Base-by-base conservation (phyloP, 2,797 vertebrate genomes). In the Florisuga fusca region DNA sequence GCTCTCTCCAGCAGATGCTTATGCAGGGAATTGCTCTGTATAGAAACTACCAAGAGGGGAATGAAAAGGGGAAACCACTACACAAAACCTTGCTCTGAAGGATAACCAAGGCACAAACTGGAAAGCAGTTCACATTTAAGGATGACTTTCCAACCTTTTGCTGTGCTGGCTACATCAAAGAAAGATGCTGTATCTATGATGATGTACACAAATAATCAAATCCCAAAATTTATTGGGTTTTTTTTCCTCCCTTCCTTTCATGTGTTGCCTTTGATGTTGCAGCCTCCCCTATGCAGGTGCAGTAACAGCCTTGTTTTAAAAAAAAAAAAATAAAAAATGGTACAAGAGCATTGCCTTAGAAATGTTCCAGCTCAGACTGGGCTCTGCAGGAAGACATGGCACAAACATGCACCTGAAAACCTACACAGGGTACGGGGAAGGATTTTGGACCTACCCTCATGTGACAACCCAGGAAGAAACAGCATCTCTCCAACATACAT, bases 191-290 rank as follows among this genome's bases (percentile, higher is more conserved):
- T 38, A 93, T 84, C 89, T 85, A 13, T 3, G 71, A 76, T 58
- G 89, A 95, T 84, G 90, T 96, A 91, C 85, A 91, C 78, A 89
- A 95, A 95, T 90, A 94, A 87, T 77, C 81, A 90, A 95, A 94
- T 85, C 27, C 50, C 36, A 63, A 50, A 50, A 67, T 89, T 89
- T 94, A 61, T 77, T 75, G 57, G 33, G 12, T 5, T 1, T 6
- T 73, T 50, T 45, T 7, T 7, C n/a, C 62, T 15, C 45, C 92
- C 45, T 89, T 19, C 53, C 93, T 92, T 94, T 94, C 58, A 89
- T 77, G 59, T 89, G 41, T 4, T 93, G 83, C 85, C 95, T 97
- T 96, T 96, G 94, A 97, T 95, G 94, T 94, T 17, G 4, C 84
- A 92, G 58, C 31, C 46, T 85, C 76, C 76, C 50, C 53, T 3